Conservation (phyloP, 2,797 vertebrate genomes). For the Oreortyx pictus region DNA sequence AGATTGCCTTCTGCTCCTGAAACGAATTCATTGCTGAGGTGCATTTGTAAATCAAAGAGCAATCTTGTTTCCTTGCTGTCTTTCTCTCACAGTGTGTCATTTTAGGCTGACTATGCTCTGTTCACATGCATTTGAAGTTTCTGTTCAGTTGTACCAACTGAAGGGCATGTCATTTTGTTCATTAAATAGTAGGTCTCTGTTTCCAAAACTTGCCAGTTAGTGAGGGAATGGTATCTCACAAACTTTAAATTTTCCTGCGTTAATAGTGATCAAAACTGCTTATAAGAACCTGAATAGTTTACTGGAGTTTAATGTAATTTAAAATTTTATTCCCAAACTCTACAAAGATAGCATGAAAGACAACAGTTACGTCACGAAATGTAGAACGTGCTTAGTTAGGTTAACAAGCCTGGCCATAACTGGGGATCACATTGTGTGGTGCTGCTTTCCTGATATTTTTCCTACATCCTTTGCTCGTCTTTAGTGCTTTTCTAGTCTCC, state of each 20-base stretch:
- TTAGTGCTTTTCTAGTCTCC: background rate
- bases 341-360: background rate
- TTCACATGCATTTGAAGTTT: background rate
- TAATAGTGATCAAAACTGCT: background rate
- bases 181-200: background rate
- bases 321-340: background rate
- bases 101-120: background rate
- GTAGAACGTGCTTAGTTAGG: background rate
- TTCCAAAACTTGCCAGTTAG: background rate
- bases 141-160: background rate
- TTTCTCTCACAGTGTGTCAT: background rate
- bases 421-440: accelerated
- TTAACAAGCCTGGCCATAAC: background rate
- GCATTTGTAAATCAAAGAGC: conserved; percentile 42
- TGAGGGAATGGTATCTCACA: background rate
- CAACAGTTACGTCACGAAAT: background rate
- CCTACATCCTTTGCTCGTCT: background rate
- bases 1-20: conserved; percentile 32
- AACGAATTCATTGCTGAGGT: background rate
- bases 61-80: background rate
- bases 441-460: background rate
- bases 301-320: background rate
- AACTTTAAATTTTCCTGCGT: background rate
- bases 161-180: background rate
- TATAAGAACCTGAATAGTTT: background rate